Evolutionary conservation across 2,888 invertebrate species (phyloP).

Genomic region (Mythimna albipuncta): DNA sequence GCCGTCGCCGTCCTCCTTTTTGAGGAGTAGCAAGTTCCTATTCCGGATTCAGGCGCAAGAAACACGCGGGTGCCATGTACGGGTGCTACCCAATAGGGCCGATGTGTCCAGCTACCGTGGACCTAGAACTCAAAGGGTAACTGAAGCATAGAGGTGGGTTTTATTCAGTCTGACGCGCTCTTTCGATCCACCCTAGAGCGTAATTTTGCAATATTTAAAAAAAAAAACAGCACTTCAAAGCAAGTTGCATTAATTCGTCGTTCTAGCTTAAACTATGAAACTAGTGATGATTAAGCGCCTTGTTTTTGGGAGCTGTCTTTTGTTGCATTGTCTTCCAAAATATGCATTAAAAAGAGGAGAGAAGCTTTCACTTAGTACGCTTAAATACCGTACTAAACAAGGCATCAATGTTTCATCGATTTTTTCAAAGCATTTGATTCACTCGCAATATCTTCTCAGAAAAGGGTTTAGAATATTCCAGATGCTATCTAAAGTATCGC

Average conservation of each 20-base stretch:
- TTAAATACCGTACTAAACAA: not conserved
- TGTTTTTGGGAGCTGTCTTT: not conserved
- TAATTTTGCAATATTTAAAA: not conserved
- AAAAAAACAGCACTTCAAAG: not conserved
- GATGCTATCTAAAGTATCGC: slow-evolving; percentile 35
- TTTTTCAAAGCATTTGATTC: slow-evolving; percentile 11
- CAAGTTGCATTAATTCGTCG: not conserved
- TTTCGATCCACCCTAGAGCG: too few species aligned
- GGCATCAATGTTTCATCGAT: not conserved
- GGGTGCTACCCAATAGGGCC: too few species aligned
- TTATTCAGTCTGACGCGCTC: too few species aligned
- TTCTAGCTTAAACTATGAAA: not conserved
- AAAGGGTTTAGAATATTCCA: slow-evolving; percentile 37
- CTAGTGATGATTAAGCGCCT: not conserved
- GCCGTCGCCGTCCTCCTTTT: too few species aligned
- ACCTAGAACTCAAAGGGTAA: too few species aligned
- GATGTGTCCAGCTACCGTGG: too few species aligned
- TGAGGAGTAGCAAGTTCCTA: too few species aligned
- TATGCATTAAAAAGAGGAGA: not conserved
- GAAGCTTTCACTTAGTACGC: not conserved
- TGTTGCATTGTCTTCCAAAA: not conserved
- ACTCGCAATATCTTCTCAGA: slow-evolving; percentile 1
- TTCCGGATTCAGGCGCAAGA: too few species aligned
- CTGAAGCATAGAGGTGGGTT: too few species aligned
- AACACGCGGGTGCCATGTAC: too few species aligned